Evolutionary conservation across 2,888 invertebrate genomes (phyloP).

Genomic region (Capitulum mitella): DNA sequence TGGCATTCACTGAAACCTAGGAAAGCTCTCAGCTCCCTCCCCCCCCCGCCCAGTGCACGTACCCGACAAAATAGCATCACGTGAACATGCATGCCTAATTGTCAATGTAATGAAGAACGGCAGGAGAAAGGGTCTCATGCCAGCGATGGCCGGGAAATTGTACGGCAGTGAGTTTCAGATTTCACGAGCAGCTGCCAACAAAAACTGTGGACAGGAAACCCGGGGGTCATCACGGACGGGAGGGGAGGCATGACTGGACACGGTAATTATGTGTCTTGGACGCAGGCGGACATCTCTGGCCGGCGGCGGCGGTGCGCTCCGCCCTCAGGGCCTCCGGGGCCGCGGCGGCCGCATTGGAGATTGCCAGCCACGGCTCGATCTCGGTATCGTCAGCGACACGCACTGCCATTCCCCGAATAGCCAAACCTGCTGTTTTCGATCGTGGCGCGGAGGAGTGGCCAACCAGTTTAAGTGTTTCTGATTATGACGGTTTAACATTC

Average conservation of each 20-base stretch:
- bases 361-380: too few species aligned
- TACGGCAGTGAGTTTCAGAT: neutral
- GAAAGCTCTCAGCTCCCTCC: neutral
- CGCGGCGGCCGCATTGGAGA: neutral
- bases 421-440: too few species aligned
- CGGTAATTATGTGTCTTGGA: neutral
- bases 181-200: neutral
- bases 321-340: neutral
- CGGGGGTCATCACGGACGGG: neutral
- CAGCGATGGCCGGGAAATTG: neutral
- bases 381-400: too few species aligned
- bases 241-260: neutral
- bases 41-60: neutral
- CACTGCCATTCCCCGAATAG: too few species aligned
- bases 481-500: too few species aligned
- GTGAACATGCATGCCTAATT: neutral
- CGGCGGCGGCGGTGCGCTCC: neutral
- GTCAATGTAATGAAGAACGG: neutral
- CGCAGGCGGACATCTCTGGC: neutral
- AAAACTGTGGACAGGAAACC: neutral
- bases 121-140: neutral
- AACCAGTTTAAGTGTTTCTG: too few species aligned
- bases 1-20: neutral
- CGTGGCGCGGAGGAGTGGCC: too few species aligned
- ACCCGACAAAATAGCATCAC: neutral